phyloP scores from a whole-genome alignment of 2,113 vertebrate species.

The Trogon surrucura region DNA sequence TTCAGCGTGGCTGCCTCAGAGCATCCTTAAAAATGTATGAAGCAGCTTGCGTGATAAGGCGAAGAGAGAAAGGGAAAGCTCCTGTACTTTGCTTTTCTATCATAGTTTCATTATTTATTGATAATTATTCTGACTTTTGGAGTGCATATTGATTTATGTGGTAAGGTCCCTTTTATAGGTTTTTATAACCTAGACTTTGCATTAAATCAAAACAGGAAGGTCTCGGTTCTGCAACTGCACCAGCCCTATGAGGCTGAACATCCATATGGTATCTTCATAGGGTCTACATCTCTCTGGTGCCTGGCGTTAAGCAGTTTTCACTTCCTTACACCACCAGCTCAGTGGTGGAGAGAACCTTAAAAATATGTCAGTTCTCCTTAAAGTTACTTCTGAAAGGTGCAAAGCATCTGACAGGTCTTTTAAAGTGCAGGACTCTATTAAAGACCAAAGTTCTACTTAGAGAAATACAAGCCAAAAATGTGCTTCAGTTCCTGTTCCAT shows the following conservation, averaged over 20 bases:
- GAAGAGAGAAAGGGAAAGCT: background rate
- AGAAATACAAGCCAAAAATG: background rate
- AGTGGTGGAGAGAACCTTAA: background rate
- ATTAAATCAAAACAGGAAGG: background rate
- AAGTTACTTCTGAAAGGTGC: background rate
- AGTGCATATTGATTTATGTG: slow-evolving; percentile 53
- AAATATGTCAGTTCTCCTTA: background rate
- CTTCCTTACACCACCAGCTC: background rate
- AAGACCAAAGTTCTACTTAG: background rate
- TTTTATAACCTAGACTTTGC: background rate
- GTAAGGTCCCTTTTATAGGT: background rate
- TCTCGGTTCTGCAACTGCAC: background rate
- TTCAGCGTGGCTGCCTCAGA: background rate
- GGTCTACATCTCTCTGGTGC: background rate
- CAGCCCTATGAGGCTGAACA: background rate
- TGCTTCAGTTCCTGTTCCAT: background rate
- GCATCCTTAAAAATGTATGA: slow-evolving; percentile 74
- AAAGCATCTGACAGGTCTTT: background rate
- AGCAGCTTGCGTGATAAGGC: background rate
- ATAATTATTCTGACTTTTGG: slow-evolving; percentile 56
- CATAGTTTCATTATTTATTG: slow-evolving; percentile 75
- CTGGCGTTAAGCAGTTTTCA: background rate
- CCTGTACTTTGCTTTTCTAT: background rate
- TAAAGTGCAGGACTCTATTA: background rate
- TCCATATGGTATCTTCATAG: background rate